Conservation (phyloP, 2,888 invertebrate genomes). For the Perizoma affinitatum region DNA sequence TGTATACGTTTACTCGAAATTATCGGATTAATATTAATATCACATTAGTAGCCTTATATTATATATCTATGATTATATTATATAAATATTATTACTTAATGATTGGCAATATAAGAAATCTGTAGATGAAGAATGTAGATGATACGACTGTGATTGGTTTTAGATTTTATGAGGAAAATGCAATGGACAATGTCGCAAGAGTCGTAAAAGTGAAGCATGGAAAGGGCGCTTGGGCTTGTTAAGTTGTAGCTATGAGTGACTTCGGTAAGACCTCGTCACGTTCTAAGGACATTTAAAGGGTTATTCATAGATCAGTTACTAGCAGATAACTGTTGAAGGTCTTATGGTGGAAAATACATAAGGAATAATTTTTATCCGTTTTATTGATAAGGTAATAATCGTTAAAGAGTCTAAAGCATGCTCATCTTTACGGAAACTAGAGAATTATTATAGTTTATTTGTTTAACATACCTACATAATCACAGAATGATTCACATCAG, state of each 20-base stretch:
- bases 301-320: conserved; percentile 58
- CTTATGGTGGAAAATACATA: conserved; percentile 57
- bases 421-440: conserved; percentile 16
- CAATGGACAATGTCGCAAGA: conserved; percentile 58
- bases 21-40: too few relatives aligned
- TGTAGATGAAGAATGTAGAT: background rate
- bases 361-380: conserved; percentile 61
- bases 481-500: too few relatives aligned
- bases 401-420: conserved; percentile 23
- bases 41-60: too few relatives aligned
- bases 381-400: conserved; percentile 48
- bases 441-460: conserved; percentile 11
- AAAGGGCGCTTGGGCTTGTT: conserved; percentile 52
- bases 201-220: conserved; percentile 66
- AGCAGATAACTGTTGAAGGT: conserved; percentile 61
- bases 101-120: background rate
- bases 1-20: too few relatives aligned
- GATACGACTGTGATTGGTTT: conserved; percentile 36
- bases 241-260: conserved; percentile 45
- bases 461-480: too few relatives aligned
- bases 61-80: too few relatives aligned
- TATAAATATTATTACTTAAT: too few relatives aligned
- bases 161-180: conserved; percentile 45
- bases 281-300: conserved; percentile 71
- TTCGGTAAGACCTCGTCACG: conserved; percentile 71